A percentile compares a stretch with the other conserved stretches of the same genome.
Evolutionary conservation across 2,113 vertebrate genomes (phyloP).

Genomic region (Cottus gobio): DNA sequence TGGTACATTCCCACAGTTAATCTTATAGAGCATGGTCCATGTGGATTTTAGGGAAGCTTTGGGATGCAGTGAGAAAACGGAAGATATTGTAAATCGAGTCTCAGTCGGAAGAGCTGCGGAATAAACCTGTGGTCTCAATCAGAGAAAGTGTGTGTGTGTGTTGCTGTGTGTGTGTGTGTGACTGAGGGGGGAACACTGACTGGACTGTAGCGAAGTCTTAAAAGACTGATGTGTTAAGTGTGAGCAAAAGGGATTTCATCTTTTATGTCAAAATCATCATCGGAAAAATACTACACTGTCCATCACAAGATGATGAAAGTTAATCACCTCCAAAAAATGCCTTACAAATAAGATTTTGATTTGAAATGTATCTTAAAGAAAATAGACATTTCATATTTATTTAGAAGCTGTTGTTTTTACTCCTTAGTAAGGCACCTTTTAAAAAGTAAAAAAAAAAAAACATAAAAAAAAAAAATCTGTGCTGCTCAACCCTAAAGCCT

Average conservation of each 20-base stretch:
- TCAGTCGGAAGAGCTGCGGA: neutral
- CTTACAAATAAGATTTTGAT: too few relatives aligned
- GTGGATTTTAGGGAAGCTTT: constrained; percentile 17
- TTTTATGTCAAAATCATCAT: neutral
- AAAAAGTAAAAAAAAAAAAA: neutral
- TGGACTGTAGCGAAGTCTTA: neutral
- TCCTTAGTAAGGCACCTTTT: too few relatives aligned
- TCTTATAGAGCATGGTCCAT: constrained; percentile 21
- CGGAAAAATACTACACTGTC: neutral
- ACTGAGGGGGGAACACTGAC: neutral
- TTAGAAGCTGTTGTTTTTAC: too few relatives aligned
- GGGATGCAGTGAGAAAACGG: neutral
- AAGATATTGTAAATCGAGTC: neutral
- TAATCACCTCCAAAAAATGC: neutral
- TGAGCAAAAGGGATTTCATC: neutral
- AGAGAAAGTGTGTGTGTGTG: neutral
- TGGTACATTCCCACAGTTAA: constrained; percentile 10
- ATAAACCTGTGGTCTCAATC: neutral
- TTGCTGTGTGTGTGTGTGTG: neutral
- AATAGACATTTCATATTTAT: too few relatives aligned
- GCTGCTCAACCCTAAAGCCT: neutral
- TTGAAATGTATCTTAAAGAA: too few relatives aligned
- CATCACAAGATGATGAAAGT: neutral
- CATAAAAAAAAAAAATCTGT: neutral
- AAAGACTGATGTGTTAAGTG: neutral